Evolutionary conservation across 1,140 invertebrate species (phyloP).

Genomic region (Caerostris darwini): DNA sequence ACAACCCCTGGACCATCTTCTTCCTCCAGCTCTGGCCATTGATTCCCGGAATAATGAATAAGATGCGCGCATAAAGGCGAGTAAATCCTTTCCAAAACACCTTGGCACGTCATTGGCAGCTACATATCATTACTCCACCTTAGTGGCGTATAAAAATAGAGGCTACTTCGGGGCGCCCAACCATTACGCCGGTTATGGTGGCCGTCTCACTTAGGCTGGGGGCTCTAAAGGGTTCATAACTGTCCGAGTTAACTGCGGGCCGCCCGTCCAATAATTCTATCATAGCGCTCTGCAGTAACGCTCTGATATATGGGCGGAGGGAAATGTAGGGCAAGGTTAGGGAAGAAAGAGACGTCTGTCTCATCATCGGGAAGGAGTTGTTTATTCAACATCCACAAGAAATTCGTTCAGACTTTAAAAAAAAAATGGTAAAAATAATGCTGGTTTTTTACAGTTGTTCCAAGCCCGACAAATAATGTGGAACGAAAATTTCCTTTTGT

Average conservation of each 20-base stretch:
- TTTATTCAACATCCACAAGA: too few relatives aligned
- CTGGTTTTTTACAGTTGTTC: too few relatives aligned
- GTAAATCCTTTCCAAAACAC: slow-evolving; percentile 67
- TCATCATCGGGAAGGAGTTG: not conserved
- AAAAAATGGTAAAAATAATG: too few relatives aligned
- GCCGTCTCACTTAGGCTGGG: slow-evolving; percentile 63
- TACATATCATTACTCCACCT: slow-evolving; percentile 71
- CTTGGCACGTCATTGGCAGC: slow-evolving; percentile 58
- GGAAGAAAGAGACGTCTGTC: not conserved
- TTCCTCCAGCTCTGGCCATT: not conserved
- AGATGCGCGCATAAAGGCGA: slow-evolving; percentile 48
- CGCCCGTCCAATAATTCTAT: slow-evolving; percentile 64
- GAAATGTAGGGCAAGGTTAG: slow-evolving; percentile 34
- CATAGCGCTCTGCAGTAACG: slow-evolving; percentile 39
- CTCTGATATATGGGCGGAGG: slow-evolving; percentile 50
- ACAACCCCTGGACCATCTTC: too few relatives aligned
- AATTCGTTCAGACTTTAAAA: too few relatives aligned
- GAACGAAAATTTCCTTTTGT: too few relatives aligned
- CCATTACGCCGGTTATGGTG: slow-evolving; percentile 74
- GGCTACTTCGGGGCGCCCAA: slow-evolving; percentile 10
- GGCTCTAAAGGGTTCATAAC: slow-evolving; percentile 76
- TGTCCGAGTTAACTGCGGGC: slow-evolving; percentile 62
- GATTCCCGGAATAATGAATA: slow-evolving; percentile 42
- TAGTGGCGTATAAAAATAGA: slow-evolving; percentile 72
- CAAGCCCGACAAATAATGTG: too few relatives aligned